These are phyloP conservation scores for Netelia virgata DNA, from an alignment of 2,888 invertebrate species.

Conservation along the genomic window DNA sequence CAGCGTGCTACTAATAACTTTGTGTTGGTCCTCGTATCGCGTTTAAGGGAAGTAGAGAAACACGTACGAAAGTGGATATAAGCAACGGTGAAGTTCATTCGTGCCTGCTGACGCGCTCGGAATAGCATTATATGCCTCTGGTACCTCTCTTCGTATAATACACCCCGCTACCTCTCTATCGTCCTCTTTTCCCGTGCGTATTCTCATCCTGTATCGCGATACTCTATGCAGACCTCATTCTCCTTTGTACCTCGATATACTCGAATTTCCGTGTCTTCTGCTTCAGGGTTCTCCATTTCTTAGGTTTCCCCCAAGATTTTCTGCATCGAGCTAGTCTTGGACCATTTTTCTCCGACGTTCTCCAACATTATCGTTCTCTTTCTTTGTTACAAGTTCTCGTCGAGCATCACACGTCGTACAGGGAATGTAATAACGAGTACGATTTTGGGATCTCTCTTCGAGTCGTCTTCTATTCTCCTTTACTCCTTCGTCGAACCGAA, in stretches of 20 bases:
- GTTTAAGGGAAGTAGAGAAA: conserved; percentile 76
- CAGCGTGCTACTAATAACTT: conserved; percentile 72
- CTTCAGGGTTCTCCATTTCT: conserved; percentile 46
- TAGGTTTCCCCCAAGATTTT: conserved; percentile 30
- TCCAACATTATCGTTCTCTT: neutral
- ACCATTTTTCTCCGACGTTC: neutral
- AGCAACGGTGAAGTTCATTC: conserved; percentile 83
- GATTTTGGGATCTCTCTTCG: conserved; percentile 70
- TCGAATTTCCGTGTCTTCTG: conserved; percentile 26
- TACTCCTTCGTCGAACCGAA: conserved; percentile 39
- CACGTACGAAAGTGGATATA: conserved; percentile 84
- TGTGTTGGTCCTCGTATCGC: conserved; percentile 74
- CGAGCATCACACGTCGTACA: conserved; percentile 64
- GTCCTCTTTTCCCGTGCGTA: conserved; percentile 52
- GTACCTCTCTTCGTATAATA: conserved; percentile 52
- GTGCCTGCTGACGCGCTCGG: conserved; percentile 81
- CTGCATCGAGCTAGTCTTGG: neutral
- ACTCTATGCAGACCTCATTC: conserved; percentile 15
- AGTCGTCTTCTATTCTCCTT: conserved; percentile 65
- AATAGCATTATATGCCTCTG: conserved; percentile 80
- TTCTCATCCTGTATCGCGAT: conserved; percentile 33
- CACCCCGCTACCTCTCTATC: conserved; percentile 34
- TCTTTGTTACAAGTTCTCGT: neutral
- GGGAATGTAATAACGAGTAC: conserved; percentile 80
- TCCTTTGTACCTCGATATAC: neutral